Conservation (phyloP, 1,140 invertebrate species). For the Drosophila nannoptera region DNA sequence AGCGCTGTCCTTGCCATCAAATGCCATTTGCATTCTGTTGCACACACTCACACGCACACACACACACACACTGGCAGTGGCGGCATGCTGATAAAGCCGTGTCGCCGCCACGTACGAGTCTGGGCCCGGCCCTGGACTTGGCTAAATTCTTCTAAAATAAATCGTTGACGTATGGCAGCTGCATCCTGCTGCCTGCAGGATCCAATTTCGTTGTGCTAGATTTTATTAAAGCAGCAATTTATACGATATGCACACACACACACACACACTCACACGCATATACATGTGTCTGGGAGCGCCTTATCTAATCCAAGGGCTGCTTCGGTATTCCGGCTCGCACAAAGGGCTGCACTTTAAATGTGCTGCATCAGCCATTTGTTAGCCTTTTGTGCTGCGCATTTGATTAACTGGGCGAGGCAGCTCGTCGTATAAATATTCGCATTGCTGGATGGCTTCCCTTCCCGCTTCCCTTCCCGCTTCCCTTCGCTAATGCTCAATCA, state of each 20-base stretch:
- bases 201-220: constrained; percentile 61
- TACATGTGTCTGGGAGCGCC: neutral
- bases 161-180: constrained; percentile 57
- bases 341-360: constrained; percentile 47
- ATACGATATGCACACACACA: constrained; percentile 6
- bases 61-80: too few relatives aligned
- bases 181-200: constrained; percentile 40
- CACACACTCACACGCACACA: constrained; percentile 13
- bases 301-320: constrained; percentile 22
- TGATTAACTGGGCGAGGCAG: constrained; percentile 58
- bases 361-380: constrained; percentile 48
- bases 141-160: constrained; percentile 61
- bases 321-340: constrained; percentile 25
- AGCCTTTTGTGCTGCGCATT: constrained; percentile 57
- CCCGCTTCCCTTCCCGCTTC: constrained; percentile 51
- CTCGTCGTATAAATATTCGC: constrained; percentile 58
- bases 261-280: neutral
- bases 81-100: constrained; percentile 64
- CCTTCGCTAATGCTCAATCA: constrained; percentile 61
- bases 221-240: constrained; percentile 62
- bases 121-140: constrained; percentile 15
- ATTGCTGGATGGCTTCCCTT: constrained; percentile 23
- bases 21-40: constrained; percentile 64
- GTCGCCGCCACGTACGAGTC: constrained; percentile 26
- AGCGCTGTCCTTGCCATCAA: constrained; percentile 62